phyloP scores from a whole-genome alignment of 2,797 vertebrate genomes.

The Pachyuromys duprasi region DNA sequence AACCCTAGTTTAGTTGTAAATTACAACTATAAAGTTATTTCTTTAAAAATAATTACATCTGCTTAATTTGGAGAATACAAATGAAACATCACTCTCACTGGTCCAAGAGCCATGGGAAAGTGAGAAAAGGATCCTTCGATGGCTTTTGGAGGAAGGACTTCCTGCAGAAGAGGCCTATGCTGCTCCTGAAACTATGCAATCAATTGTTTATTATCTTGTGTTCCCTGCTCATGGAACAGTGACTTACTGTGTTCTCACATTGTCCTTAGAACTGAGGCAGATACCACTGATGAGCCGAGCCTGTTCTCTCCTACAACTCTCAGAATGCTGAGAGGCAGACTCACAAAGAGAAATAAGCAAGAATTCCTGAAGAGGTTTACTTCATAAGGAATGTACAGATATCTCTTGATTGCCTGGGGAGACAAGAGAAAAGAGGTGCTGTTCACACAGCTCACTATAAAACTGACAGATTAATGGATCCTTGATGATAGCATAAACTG shows the following conservation, averaged over 20 bases:
- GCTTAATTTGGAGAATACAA: neutral
- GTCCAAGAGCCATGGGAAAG: neutral
- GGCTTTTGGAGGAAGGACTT: neutral
- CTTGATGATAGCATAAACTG: neutral
- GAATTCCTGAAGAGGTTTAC: neutral
- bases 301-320: neutral
- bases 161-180: neutral
- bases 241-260: neutral
- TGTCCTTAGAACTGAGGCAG: neutral
- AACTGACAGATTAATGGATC: neutral
- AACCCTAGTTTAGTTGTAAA: neutral
- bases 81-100: neutral
- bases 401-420: neutral
- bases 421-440: neutral
- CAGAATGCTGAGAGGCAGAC: neutral
- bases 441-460: neutral
- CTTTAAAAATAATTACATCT: constrained; percentile 7
- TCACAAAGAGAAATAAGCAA: neutral
- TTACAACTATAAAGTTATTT: neutral
- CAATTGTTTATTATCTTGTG: neutral
- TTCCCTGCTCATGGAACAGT: neutral
- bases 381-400: neutral
- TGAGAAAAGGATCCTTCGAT: neutral
- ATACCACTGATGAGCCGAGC: neutral
- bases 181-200: neutral